Conservation (phyloP, 2,888 invertebrate genomes). For the Agonum fuliginosum region DNA sequence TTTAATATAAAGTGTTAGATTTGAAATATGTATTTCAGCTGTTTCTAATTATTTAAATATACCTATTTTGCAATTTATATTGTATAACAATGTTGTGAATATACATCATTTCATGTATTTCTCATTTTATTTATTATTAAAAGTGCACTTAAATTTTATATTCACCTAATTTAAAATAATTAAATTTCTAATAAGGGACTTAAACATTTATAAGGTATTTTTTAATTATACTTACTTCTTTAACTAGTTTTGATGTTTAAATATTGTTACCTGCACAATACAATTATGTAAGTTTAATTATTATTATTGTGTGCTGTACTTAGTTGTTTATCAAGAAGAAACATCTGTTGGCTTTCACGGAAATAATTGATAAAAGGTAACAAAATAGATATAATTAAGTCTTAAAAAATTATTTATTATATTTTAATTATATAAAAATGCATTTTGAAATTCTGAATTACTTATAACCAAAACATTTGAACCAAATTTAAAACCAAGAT, state of each 20-base stretch:
- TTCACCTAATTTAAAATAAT: constrained; percentile 23
- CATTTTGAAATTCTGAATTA: constrained; percentile 30
- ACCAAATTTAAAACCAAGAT: constrained; percentile 1
- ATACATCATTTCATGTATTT: constrained; percentile 56
- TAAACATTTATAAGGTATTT: not conserved
- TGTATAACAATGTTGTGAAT: constrained; percentile 55
- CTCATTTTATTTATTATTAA: constrained; percentile 58
- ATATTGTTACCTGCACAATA: not conserved
- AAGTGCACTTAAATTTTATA: constrained; percentile 53
- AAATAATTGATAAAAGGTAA: not conserved
- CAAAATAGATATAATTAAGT: not conserved
- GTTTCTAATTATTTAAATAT: constrained; percentile 54
- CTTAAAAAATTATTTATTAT: constrained; percentile 33
- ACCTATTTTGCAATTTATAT: constrained; percentile 56
- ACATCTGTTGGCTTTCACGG: too few relatives aligned
- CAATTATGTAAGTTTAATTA: not conserved
- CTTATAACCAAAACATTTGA: constrained; percentile 10
- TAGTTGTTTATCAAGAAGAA: not conserved
- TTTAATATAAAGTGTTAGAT: constrained; percentile 50
- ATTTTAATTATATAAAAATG: constrained; percentile 39
- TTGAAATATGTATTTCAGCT: constrained; percentile 51
- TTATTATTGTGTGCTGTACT: too few relatives aligned
- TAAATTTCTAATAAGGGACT: not conserved
- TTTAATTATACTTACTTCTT: not conserved
- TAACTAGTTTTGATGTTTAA: too few relatives aligned